Evolutionary conservation across 2,797 vertebrate genomes (phyloP), one percentile per base, ranked within the genome.

Genomic region (Cygnus olor): DNA sequence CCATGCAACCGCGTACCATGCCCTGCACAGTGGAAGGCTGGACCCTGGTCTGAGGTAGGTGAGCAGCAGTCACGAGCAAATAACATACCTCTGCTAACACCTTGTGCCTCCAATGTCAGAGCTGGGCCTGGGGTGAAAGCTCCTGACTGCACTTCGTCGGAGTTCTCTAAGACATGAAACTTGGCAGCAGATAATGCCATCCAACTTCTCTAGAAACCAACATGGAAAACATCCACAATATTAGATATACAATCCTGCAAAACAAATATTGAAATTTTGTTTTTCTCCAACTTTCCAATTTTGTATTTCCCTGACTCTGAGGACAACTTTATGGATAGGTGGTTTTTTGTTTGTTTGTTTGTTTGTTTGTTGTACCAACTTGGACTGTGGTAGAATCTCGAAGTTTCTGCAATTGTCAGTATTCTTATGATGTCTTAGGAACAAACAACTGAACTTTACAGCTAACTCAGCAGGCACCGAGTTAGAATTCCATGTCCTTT

Each of bases 11-110:
- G 99, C 5, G 57, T 84, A 0, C 98, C 98, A 0, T 99, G 99
- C 90, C 99, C 99, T 0, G 98, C 98, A 0, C 98, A 98, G 2
- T 99, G 99, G 99, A 99, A 98, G 69, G 98, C 98, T 0, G 99
- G 98, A 20, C 97, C 98, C 38, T 99, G 99, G 99, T 99, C 98
- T 28, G 98, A 99, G 98, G 99, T 99, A 64, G 90, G 98, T 45
- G 11, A 27, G 40, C 51, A 2, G 69, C 14, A 3, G 8, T 18
- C 27, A 0, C 1, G 8, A 44, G 27, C 1, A 1, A 21, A 24
- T 2, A 2, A 28, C 14, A 1, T 7, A 6, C 30, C 27, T 61
- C 22, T 10, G 57, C 45, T 16, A 25, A 14, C 13, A 5, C 4
- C 57, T 40, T 40, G 0, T 13, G 42, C 49, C n/a, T 44, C 32